Conservation (phyloP, 2,888 invertebrate genomes). For the Latrodectus hesperus region DNA sequence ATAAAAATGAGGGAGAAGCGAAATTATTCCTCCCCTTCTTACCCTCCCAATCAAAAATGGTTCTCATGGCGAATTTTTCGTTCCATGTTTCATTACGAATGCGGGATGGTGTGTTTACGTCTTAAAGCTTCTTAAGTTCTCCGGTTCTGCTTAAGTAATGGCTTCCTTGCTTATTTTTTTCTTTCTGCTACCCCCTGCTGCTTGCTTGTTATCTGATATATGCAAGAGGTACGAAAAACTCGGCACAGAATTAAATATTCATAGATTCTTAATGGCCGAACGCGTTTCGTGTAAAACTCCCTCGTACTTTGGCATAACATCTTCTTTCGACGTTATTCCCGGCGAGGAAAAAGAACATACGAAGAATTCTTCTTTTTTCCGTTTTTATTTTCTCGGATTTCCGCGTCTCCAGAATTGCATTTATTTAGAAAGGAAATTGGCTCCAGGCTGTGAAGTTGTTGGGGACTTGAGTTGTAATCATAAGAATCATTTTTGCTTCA, state of each 20-base stretch:
- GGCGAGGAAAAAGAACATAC: no score
- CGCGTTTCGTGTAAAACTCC: not conserved
- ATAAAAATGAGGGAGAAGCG: slow-evolving; percentile 16
- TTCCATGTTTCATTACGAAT: slow-evolving; percentile 2
- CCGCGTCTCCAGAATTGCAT: no score
- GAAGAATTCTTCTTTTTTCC: no score
- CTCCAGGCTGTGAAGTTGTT: no score
- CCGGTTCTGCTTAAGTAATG: not conserved
- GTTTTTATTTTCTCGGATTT: no score
- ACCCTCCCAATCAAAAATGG: slow-evolving; percentile 40
- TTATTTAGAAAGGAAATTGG: no score
- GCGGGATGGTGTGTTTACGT: not conserved
- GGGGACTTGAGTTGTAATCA: no score
- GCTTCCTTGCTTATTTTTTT: not conserved
- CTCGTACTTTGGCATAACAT: no score
- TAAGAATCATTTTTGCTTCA: no score
- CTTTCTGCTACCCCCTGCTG: no score
- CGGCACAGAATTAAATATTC: not conserved
- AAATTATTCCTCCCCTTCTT: slow-evolving; percentile 42
- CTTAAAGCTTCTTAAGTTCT: not conserved
- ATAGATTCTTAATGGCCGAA: not conserved
- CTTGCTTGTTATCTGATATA: not conserved
- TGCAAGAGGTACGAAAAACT: not conserved
- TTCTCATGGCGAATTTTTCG: slow-evolving; percentile 25
- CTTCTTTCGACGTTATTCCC: no score